These are phyloP conservation scores for Poecilus cupreus DNA, from an alignment of 2,888 invertebrate genomes.

Conservation along the genomic window DNA sequence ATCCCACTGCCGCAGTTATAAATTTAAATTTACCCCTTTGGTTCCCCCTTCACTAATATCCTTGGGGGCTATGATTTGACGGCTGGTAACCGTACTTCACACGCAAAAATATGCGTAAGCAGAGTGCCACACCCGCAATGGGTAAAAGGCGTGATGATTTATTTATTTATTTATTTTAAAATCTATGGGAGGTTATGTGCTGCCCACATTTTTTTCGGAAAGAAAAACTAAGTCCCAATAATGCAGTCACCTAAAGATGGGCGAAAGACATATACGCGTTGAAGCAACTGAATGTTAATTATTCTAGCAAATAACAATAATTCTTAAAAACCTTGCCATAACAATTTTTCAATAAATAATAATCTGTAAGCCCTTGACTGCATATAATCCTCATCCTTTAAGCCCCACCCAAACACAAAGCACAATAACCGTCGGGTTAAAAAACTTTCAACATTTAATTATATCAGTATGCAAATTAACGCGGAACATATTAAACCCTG, in stretches of 20 bases:
- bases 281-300: neutral
- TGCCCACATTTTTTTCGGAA: neutral
- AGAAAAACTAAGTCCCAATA: neutral
- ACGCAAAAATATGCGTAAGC: no score
- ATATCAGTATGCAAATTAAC: slow-evolving; percentile 41
- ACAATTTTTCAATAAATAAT: neutral
- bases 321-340: no score
- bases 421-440: neutral
- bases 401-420: neutral
- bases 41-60: no score
- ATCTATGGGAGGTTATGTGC: no score
- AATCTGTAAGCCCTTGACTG: neutral
- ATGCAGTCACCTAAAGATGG: no score
- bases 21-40: no score
- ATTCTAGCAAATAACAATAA: neutral
- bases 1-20: no score
- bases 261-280: neutral
- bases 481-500: slow-evolving; percentile 39
- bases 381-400: slow-evolving; percentile 4
- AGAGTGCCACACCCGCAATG: no score
- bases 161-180: no score
- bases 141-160: no score
- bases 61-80: no score
- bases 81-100: no score
- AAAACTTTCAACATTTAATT: slow-evolving; percentile 31